Evolutionary conservation across 2,888 invertebrate species (phyloP), one percentile per base, ranked within the genome.

Genomic region (Xylota sylvarum): DNA sequence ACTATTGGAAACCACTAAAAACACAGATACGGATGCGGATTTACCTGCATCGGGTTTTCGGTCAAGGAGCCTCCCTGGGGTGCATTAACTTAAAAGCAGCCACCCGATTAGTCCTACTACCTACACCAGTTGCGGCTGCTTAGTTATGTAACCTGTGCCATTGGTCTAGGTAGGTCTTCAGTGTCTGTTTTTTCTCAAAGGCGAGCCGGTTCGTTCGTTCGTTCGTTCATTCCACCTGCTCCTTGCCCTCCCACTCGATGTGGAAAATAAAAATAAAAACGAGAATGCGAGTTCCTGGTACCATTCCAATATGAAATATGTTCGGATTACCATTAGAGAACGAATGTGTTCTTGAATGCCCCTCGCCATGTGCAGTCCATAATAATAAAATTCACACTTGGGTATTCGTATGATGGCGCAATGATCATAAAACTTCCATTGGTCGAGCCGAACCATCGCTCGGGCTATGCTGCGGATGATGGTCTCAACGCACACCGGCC

Each of bases 1-100:
- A 77, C 86, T 86, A 86, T 86, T 77, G 86, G 67, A 86, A 86
- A 86, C 86, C 86, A 86, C 86, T 86, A 86, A 86, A 86, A 86
- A 86, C 86, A 86, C 86, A 86, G 86, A 86, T 86, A 86, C 62
- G 77, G 62, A 86, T 86, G 81, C 86, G 86, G 86, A 86, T 77
- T 81, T 86, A 86, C 86, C 82, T 86, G 86, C 86, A 86, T 82
- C 81, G 86, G 72, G 73, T 73, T 86, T 86, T 86, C 86, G 86
- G 81, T 86, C 86, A 86, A 86, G 81, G 82, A 82, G 77, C 62
- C 80, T 86, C 86, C 67, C 86, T 64, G 30, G 86, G 86, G 86
- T 86, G 82, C 78, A 86, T 86, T 86, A 86, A 86, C 86, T 86
- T 86, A 86, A 86, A 86, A 86, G 82, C 86, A 60, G 48, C 46